phyloP scores from a whole-genome alignment of 2,113 vertebrate genomes.

The Nicator chloris region DNA sequence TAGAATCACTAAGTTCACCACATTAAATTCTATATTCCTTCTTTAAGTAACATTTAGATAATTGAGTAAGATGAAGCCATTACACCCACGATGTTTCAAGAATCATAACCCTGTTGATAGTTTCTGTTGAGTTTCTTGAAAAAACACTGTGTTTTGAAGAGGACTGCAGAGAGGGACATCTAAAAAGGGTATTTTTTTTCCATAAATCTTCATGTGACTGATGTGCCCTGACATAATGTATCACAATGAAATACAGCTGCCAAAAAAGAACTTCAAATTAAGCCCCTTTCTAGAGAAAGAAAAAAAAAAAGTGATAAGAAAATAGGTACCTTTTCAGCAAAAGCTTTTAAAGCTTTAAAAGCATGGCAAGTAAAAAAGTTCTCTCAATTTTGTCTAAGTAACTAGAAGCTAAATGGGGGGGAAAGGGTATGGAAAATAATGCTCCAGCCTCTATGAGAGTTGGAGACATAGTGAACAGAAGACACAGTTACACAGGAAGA shows the following conservation, averaged over 20 bases:
- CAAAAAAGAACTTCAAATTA: slow-evolving; percentile 57
- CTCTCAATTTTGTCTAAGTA: slow-evolving; percentile 60
- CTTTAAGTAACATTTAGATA: slow-evolving; percentile 18
- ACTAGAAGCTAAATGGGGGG: slow-evolving; percentile 54
- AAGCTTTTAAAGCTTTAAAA: slow-evolving; percentile 67
- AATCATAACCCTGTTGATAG: slow-evolving; percentile 19
- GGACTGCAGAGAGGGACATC: not conserved
- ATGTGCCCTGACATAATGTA: slow-evolving; percentile 60
- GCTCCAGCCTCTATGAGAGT: not conserved
- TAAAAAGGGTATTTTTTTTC: slow-evolving; percentile 11
- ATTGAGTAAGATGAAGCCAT: slow-evolving; percentile 14
- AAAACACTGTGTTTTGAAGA: slow-evolving; percentile 20
- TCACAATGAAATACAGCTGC: slow-evolving; percentile 56
- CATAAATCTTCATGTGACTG: slow-evolving; percentile 51
- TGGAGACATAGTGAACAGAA: not conserved
- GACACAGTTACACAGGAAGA: slow-evolving; percentile 4
- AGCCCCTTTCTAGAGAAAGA: slow-evolving; percentile 6
- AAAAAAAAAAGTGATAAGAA: slow-evolving; percentile 56
- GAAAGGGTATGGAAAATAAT: slow-evolving; percentile 60
- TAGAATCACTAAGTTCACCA: not conserved
- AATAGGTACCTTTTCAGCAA: slow-evolving; percentile 59
- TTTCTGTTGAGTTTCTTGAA: not conserved
- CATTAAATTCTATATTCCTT: not conserved
- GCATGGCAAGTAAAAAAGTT: slow-evolving; percentile 42
- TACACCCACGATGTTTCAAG: not conserved